Base-by-base conservation (phyloP, 2,797 vertebrate species). In the Tarsius wallacei region DNA sequence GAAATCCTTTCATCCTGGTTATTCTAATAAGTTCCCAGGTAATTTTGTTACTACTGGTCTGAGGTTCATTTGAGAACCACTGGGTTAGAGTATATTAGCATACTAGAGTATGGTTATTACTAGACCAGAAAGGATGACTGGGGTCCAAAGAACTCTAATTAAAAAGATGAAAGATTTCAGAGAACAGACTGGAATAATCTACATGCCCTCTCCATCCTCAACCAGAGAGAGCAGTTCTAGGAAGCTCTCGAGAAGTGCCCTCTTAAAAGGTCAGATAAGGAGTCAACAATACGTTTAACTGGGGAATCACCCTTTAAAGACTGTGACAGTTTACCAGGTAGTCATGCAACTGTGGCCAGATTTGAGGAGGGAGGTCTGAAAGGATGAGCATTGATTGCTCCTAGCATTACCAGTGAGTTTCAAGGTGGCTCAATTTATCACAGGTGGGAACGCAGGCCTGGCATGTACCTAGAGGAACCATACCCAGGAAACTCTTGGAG, bases 211-310 rank as follows among this genome's bases (percentile, higher is more conserved):
- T 28, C 53, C 68, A 55, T 31, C 31, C 24, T 42, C 82, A 87
- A 26, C 36, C 84, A 84, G 71, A 51, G 76, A 95, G 83, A 71
- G 7, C 24, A 96, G 81, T 96, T 98, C 97, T 87, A 97, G 90
- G 96, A 97, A 97, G 68, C 53, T 90, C 70, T 76, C 86, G 82
- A 95, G 87, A 96, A 90, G 87, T 95, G 9, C 71, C 68, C 77
- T 98, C 91, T 93, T 85, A 61, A 96, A 97, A 97, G 85, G 97
- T 96, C 96, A 97, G 82, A 92, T 33, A 73, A 95, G 53, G 57
- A 87, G 66, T 77, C 81, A 88, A 95, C 70, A 89, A n/a, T 61
- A 84, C 74, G 47, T 83, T 94, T 76, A 92, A 87, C 0, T 80
- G 90, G 87, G 94, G 88, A 96, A 87, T 88, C 51, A 83, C 61